These are phyloP conservation scores for Aculops lycopersici DNA, from an alignment of 1,140 invertebrate species.

Conservation along the genomic window DNA sequence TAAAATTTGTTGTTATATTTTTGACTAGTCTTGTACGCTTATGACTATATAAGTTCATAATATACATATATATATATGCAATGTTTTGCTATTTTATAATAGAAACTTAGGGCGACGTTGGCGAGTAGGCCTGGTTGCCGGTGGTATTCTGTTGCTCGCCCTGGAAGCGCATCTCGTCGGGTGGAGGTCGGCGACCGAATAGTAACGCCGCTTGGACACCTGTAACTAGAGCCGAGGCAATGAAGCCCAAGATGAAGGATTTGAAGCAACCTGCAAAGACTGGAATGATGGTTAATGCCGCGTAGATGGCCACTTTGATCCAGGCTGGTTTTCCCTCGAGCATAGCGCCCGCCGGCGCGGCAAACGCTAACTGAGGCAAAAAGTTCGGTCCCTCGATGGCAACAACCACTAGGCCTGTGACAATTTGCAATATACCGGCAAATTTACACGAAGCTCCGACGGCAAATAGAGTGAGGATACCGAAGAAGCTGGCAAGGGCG, in stretches of 20 bases:
- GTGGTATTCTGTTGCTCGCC: neutral
- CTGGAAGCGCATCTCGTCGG: slow-evolving; percentile 9
- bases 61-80: no score
- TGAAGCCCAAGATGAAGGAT: slow-evolving; percentile 6
- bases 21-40: no score
- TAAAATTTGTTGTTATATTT: no score
- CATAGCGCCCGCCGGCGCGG: slow-evolving; percentile 7
- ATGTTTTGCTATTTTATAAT: neutral
- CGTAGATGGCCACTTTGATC: slow-evolving; percentile 8
- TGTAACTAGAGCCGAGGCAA: slow-evolving; percentile 2
- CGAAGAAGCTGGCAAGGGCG: slow-evolving; percentile 4
- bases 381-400: slow-evolving; percentile 9
- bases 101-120: slow-evolving; percentile 6
- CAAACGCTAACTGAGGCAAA: slow-evolving; percentile 8
- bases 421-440: slow-evolving; percentile 4
- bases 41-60: no score
- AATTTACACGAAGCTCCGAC: slow-evolving; percentile 3
- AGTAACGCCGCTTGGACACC: slow-evolving; percentile 6
- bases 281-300: slow-evolving; percentile 6
- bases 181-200: slow-evolving; percentile 1
- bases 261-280: slow-evolving; percentile 7
- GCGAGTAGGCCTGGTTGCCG: slow-evolving; percentile 8
- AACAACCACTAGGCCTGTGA: slow-evolving; percentile 4
- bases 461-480: slow-evolving; percentile 5
- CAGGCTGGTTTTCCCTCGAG: slow-evolving; percentile 8